Percentiles rank a stretch among this genome's conserved stretches.
Evolutionary conservation across 2,113 vertebrate genomes (phyloP).

Genomic region (Puffinus mauretanicus): DNA sequence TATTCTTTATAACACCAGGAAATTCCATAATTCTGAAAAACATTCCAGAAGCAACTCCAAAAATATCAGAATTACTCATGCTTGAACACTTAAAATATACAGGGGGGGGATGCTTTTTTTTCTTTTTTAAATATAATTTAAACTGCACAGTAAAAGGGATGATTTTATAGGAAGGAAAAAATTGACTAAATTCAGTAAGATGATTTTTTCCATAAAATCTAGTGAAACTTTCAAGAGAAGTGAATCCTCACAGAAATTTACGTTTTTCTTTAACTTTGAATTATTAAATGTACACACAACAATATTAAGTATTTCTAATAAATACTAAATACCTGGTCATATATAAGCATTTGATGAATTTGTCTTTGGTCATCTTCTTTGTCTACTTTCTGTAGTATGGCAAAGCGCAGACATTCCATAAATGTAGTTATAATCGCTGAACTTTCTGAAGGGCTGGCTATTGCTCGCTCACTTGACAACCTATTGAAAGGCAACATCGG

Average conservation of each 20-base stretch:
- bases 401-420: slow-evolving; percentile 89
- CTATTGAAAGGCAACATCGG: slow-evolving; percentile 62
- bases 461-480: slow-evolving; percentile 82
- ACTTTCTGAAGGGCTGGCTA: slow-evolving; percentile 82
- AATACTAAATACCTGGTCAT: slow-evolving; percentile 86
- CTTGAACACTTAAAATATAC: neutral
- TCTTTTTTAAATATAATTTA: neutral
- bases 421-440: slow-evolving; percentile 82
- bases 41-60: neutral
- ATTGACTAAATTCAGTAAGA: neutral
- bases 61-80: neutral
- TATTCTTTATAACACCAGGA: neutral
- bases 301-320: neutral
- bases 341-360: slow-evolving; percentile 84
- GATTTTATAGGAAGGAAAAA: neutral
- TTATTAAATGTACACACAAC: neutral
- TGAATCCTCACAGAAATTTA: neutral
- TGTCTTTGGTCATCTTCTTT: slow-evolving; percentile 70
- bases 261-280: neutral
- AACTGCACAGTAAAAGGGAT: neutral
- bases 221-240: neutral
- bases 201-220: neutral
- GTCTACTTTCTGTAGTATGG: slow-evolving; percentile 76
- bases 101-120: neutral
- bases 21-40: neutral